Percentiles rank a stretch among this genome's conserved stretches.
These are phyloP conservation scores for Amblyjoppa fuscipennis DNA, from an alignment of 2,888 invertebrate species.

Conservation along the genomic window DNA sequence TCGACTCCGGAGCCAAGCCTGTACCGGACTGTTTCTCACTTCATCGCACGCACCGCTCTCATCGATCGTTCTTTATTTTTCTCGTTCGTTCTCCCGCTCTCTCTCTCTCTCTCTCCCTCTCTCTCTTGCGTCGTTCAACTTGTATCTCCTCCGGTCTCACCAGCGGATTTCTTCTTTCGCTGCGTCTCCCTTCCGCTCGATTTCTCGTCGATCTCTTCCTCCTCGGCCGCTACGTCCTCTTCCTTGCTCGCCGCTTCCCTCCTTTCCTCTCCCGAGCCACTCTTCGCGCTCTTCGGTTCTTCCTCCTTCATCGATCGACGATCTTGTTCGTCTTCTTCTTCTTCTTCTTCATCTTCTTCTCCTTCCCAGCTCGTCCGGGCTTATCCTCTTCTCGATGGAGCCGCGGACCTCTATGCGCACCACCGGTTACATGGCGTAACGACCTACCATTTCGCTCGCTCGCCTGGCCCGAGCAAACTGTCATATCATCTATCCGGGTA, in stretches of 20 bases:
- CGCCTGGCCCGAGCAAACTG: constrained; percentile 68
- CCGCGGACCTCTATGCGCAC: constrained; percentile 28
- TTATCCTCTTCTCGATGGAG: constrained; percentile 21
- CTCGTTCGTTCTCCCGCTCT: constrained; percentile 50
- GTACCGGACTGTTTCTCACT: constrained; percentile 54
- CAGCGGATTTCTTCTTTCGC: constrained; percentile 4
- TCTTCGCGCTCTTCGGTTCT: constrained; percentile 61
- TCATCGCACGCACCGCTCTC: constrained; percentile 44
- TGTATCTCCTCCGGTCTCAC: constrained; percentile 25
- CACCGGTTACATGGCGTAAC: constrained; percentile 70
- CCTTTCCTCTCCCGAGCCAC: constrained; percentile 9
- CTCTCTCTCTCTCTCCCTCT: neutral
- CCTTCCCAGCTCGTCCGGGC: constrained; percentile 11
- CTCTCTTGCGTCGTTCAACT: constrained; percentile 8
- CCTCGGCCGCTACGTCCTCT: constrained; percentile 25
- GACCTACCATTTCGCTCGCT: constrained; percentile 72
- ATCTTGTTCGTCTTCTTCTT: constrained; percentile 29
- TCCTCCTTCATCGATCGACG: constrained; percentile 54
- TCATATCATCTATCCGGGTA: constrained; percentile 74
- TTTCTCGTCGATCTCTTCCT: constrained; percentile 28
- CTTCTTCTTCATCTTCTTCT: neutral
- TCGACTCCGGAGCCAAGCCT: constrained; percentile 37
- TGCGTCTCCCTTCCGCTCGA: constrained; percentile 27
- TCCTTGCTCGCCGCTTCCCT: constrained; percentile 6
- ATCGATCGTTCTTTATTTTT: constrained; percentile 42